phyloP scores from a whole-genome alignment of 2,888 invertebrate species.

The Clusia tigrina region DNA sequence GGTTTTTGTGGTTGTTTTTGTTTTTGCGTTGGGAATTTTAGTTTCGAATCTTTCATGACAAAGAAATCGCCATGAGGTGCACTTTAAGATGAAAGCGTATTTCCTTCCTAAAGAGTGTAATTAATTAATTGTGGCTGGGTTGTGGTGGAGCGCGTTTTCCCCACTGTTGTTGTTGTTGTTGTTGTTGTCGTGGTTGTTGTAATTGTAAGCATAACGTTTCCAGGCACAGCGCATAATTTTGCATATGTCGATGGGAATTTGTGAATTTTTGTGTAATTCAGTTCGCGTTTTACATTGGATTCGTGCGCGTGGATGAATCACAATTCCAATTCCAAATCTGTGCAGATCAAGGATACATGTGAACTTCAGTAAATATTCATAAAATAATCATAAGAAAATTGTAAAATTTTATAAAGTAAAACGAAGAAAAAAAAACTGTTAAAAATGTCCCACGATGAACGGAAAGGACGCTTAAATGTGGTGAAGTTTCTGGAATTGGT shows the following conservation, averaged over 20 bases:
- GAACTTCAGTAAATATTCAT: neutral
- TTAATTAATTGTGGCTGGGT: slow-evolving; percentile 50
- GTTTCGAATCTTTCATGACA: neutral
- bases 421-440: slow-evolving; percentile 19
- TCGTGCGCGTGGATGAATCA: slow-evolving; percentile 32
- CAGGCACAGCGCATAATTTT: slow-evolving; percentile 40
- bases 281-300: slow-evolving; percentile 27
- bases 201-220: slow-evolving; percentile 36
- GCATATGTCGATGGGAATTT: slow-evolving; percentile 15
- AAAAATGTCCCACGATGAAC: slow-evolving; percentile 60
- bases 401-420: slow-evolving; percentile 19
- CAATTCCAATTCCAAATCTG: too few species aligned
- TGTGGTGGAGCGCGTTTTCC: slow-evolving; percentile 17
- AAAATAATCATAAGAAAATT: neutral
- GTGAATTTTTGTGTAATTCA: slow-evolving; percentile 13
- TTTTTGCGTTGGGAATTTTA: neutral
- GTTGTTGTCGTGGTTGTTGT: slow-evolving; percentile 10
- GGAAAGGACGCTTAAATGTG: slow-evolving; percentile 59
- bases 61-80: slow-evolving; percentile 40
- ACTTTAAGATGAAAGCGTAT: slow-evolving; percentile 48
- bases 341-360: slow-evolving; percentile 7
- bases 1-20: slow-evolving; percentile 1
- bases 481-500: slow-evolving; percentile 64
- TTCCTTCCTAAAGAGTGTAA: slow-evolving; percentile 55
- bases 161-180: slow-evolving; percentile 20